A percentile compares a stretch with the other conserved stretches of the same genome.
These are phyloP conservation scores for Tympanuchus pallidicinctus DNA, from an alignment of 2,113 vertebrate species.

Conservation along the genomic window DNA sequence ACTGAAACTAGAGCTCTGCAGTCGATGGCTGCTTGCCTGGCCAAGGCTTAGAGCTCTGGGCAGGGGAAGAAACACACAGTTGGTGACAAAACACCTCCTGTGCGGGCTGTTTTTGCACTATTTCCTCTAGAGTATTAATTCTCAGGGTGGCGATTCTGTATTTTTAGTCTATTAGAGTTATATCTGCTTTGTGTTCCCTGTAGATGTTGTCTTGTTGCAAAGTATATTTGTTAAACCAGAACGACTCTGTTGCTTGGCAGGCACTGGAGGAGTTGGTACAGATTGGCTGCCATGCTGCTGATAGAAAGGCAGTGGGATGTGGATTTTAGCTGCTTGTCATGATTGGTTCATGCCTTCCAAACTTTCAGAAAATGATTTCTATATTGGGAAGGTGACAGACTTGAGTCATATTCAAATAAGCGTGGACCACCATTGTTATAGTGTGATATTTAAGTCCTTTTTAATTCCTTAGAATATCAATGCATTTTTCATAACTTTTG, in stretches of 20 bases:
- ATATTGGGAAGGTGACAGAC: background rate
- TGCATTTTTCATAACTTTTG: background rate
- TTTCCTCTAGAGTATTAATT: background rate
- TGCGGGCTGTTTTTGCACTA: background rate
- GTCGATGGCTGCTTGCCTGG: background rate
- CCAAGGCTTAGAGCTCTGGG: background rate
- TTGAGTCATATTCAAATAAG: background rate
- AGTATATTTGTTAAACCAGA: background rate
- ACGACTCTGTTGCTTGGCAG: background rate
- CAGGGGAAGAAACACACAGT: background rate
- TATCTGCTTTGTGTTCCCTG: background rate
- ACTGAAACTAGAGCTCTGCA: background rate
- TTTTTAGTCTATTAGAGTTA: background rate
- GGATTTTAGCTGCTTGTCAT: fast-evolving
- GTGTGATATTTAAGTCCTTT: background rate
- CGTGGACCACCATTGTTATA: background rate
- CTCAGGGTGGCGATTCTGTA: background rate
- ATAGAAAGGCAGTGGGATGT: fast-evolving
- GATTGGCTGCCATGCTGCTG: background rate
- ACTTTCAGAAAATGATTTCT: background rate
- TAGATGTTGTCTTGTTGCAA: background rate
- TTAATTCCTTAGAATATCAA: background rate
- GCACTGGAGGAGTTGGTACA: fast-evolving
- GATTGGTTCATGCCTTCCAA: fast-evolving
- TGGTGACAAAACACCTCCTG: background rate